Base-by-base conservation (phyloP, 1,140 invertebrate species). In the Papilio polytes region DNA sequence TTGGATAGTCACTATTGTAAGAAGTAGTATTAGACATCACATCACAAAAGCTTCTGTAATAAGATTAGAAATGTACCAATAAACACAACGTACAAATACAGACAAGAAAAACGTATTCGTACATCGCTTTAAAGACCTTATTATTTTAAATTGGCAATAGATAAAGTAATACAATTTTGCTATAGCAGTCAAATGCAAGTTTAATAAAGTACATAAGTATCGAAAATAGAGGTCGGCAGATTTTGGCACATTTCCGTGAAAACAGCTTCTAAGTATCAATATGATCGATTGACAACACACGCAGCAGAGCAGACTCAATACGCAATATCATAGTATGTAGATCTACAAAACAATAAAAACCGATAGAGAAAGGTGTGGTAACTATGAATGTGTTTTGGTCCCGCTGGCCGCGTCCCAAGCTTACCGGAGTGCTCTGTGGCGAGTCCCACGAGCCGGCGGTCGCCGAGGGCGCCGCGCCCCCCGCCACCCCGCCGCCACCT, bases 341-440 rank as follows among this genome's bases (percentile, higher is more conserved):
- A 82, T 92, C 91, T 94, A 94, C 91, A 92, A 89, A 92, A 90
- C 88, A 93, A 94, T 93, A 88, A 88, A 90, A 93, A 94, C 88
- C 92, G 89, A 92, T 89, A 92, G 84, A 89, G 87, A 89, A 91
- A 88, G 89, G 89, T 85, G 85, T 89, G 89, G 88, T 82, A 90
- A 87, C 85, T 90, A 89, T 84, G 36, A 41, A 41, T 41, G 92
- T 91, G 89, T 86, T 90, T 85, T 82, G 83, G 85, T 88, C 80
- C 87, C 90, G 91, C 89, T 86, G 87, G 83, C 86, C 87, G 90
- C 89, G 87, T 87, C 87, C 91, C 91, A 88, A 89, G 90, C 94
- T 95, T 95, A 95, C 95, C 94, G 94, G 87, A 86, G 91, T 90
- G 92, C 86, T 91, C 88, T 92, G 94, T 87, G 88, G 94, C 89